A percentile compares a stretch with the other conserved stretches of the same genome.
These are phyloP conservation scores for Bombyx huttoni DNA, from an alignment of 2,888 invertebrate genomes.

Conservation along the genomic window DNA sequence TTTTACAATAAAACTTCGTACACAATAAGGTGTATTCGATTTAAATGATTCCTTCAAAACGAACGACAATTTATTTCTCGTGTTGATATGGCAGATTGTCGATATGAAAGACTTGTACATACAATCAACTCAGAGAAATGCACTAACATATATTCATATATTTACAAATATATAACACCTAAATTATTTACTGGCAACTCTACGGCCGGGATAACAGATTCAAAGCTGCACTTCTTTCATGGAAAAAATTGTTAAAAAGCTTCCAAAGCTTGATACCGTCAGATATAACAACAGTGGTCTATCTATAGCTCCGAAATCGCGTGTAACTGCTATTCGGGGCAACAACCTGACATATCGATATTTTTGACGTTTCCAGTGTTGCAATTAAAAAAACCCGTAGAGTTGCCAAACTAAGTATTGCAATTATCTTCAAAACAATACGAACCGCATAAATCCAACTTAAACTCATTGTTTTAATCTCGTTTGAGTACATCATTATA, in stretches of 20 bases:
- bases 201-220: background rate
- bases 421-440: background rate
- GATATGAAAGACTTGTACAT: conserved; percentile 71
- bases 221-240: no score
- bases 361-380: conserved; percentile 14
- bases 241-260: no score
- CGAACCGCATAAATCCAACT: background rate
- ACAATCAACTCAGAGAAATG: conserved; percentile 44
- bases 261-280: no score
- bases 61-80: conserved; percentile 58
- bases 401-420: conserved; percentile 23
- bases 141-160: conserved; percentile 40
- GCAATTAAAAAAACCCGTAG: conserved; percentile 33
- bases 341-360: background rate
- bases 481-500: conserved; percentile 57
- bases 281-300: no score
- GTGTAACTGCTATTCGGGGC: no score
- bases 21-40: conserved; percentile 21
- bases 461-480: conserved; percentile 46
- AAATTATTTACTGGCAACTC: background rate
- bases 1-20: conserved; percentile 11
- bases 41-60: conserved; percentile 51
- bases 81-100: conserved; percentile 79
- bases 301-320: no score
- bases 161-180: conserved; percentile 38